Conservation (phyloP, 92 coral and sea anemone species). For the Zoanthus sociatus region DNA sequence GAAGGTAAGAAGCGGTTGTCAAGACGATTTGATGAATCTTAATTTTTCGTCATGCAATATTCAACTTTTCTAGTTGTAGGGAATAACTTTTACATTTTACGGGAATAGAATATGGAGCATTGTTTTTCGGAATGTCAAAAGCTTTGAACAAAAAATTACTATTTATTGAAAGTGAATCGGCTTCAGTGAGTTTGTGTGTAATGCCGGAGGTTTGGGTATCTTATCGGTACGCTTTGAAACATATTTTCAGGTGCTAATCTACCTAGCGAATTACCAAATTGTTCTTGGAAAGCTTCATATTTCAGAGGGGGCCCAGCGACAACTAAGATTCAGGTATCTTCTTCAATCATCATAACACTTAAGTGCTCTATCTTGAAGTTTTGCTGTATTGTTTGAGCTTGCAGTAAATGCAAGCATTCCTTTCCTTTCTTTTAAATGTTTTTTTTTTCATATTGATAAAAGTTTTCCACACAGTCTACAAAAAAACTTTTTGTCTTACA, state of each 20-base stretch:
- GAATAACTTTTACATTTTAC: neutral
- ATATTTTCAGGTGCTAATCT: neutral
- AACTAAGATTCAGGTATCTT: conserved; percentile 2
- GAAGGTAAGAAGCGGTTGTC: conserved; percentile 18
- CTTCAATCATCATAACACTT: neutral
- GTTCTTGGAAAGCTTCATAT: neutral
- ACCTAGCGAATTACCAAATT: neutral
- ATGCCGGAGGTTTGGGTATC: neutral
- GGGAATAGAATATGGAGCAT: neutral
- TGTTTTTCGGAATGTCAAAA: no score
- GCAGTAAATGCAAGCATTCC: neutral
- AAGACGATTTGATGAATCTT: neutral
- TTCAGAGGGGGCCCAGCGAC: neutral
- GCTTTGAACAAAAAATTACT: neutral
- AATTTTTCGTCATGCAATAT: neutral
- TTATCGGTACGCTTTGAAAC: neutral
- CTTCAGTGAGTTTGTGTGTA: neutral
- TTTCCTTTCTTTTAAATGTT: neutral
- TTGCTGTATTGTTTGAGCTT: neutral
- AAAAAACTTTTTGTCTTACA: no score
- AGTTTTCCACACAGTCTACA: no score
- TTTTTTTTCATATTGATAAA: neutral
- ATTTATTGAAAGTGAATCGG: neutral
- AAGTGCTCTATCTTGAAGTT: neutral
- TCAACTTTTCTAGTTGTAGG: neutral